phyloP scores from a whole-genome alignment of 2,888 invertebrate genomes.

The Agapostemon virescens region DNA sequence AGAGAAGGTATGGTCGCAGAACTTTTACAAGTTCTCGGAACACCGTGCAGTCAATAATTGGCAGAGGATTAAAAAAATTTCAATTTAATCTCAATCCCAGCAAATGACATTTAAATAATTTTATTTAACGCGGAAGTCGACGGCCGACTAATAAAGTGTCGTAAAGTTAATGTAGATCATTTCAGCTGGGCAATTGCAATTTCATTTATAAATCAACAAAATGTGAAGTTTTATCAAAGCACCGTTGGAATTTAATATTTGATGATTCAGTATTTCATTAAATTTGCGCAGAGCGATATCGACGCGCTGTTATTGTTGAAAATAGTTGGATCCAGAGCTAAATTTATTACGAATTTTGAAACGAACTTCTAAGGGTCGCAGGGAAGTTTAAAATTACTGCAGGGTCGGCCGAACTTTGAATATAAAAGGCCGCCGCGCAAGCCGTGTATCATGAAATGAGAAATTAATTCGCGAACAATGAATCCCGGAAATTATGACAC shows the following conservation, averaged over 20 bases:
- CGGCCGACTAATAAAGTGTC: background rate
- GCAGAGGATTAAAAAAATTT: background rate
- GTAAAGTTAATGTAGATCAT: background rate
- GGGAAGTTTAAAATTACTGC: constrained; percentile 46
- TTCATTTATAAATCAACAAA: background rate
- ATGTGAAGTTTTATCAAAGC: background rate
- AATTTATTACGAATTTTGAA: constrained; percentile 44
- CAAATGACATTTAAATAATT: background rate
- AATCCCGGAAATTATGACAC: constrained; percentile 63
- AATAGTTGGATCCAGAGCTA: background rate
- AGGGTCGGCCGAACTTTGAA: constrained; percentile 48
- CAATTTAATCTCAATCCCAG: background rate
- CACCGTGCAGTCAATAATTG: too few species aligned
- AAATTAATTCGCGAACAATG: constrained; percentile 67
- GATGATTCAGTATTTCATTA: background rate
- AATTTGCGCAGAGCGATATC: background rate
- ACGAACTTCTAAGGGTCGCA: constrained; percentile 33
- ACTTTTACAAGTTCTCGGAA: too few species aligned
- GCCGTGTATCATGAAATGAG: constrained; percentile 59
- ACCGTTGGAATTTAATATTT: background rate
- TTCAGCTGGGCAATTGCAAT: background rate
- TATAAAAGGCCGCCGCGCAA: constrained; percentile 43
- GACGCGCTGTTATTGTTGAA: background rate
- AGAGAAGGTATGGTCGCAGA: too few species aligned
- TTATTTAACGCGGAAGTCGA: background rate